Evolutionary conservation across 2,888 invertebrate genomes (phyloP), one percentile per base, ranked within the genome.

Genomic region (Brenthis daphne): DNA sequence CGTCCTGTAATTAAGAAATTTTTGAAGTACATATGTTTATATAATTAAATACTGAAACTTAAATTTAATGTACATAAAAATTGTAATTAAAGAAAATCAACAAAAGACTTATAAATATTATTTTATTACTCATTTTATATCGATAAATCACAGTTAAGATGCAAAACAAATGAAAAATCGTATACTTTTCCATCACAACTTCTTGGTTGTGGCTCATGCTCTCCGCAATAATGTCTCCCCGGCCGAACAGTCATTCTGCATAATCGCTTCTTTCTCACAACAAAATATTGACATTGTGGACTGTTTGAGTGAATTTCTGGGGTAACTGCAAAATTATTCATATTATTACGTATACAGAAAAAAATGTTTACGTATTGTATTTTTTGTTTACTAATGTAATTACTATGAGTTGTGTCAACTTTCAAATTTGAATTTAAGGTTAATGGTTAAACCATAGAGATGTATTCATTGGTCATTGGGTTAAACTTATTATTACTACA

Each of bases 181-280:
- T 43, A 20, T 77, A 87, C 91, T 80, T 84, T 77, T 66, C 81
- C 84, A 66, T 80, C 78, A 24, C 77, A 77, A 24, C 79, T 76
- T 64, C 69, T 77, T 1, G 87, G 88, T 54, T 83, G 80, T 3
- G 90, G 93, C 72, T 94, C 90, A 81, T 96, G 97, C 80, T 96
- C 96, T 0, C 96, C 96, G 80, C 97, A 97, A 81, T 94, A 97
- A 70, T 93, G 87, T 24, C 94, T 93, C 0, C 95, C 96, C n/a
- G 94, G 90, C 72, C 94, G 94, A 6, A 96, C 94, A 0, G 95
- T 94, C 96, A 97, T 96, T 75, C 96, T 95, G 80, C 97, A 97
- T 73, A 94, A 94, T 2, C 97, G 93, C 79, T 96, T 96, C 77
- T 97, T 97, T 37, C 96, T 92, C 50, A 91, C 79, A 0, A 97